phyloP scores from a whole-genome alignment of 1,140 invertebrate genomes.

The Drosophila murphyi region DNA sequence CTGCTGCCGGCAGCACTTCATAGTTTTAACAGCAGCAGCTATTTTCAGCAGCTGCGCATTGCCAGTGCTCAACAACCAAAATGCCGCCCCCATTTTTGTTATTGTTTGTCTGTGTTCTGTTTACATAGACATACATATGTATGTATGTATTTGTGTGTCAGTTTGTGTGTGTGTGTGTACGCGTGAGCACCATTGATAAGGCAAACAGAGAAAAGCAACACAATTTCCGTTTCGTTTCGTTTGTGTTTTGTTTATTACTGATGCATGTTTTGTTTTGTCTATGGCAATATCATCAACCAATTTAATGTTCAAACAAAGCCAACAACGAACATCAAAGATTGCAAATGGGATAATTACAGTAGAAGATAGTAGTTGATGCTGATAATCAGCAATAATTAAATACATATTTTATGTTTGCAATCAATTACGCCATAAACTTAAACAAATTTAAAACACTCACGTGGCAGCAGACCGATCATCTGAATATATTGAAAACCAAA shows the following conservation, averaged over 20 bases:
- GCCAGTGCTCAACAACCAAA: conserved; percentile 10
- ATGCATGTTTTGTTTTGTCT: conserved; percentile 68
- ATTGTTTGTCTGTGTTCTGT: conserved; percentile 54
- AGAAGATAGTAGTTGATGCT: conserved; percentile 27
- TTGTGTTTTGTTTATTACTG: conserved; percentile 21
- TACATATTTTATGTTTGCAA: conserved; percentile 39
- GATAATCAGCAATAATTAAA: conserved; percentile 50
- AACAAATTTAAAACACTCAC: conserved; percentile 48
- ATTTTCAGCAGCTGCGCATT: conserved; percentile 19
- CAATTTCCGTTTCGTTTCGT: conserved; percentile 55
- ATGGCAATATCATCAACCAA: conserved; percentile 60
- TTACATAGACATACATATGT: not conserved
- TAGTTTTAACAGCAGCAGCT: conserved; percentile 2
- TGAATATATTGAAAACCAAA: conserved; percentile 24
- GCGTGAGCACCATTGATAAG: conserved; percentile 66
- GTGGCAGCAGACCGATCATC: conserved; percentile 77
- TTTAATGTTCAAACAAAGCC: conserved; percentile 59
- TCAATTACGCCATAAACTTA: conserved; percentile 43
- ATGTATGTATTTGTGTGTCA: conserved; percentile 29
- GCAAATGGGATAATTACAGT: conserved; percentile 50
- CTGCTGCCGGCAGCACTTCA: not conserved
- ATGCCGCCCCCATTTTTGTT: conserved; percentile 40
- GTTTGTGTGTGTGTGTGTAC: conserved; percentile 30
- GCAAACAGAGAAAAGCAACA: conserved; percentile 49
- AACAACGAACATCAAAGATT: conserved; percentile 28